Conservation (phyloP, 2,113 vertebrate species). For the Channa maculata region DNA sequence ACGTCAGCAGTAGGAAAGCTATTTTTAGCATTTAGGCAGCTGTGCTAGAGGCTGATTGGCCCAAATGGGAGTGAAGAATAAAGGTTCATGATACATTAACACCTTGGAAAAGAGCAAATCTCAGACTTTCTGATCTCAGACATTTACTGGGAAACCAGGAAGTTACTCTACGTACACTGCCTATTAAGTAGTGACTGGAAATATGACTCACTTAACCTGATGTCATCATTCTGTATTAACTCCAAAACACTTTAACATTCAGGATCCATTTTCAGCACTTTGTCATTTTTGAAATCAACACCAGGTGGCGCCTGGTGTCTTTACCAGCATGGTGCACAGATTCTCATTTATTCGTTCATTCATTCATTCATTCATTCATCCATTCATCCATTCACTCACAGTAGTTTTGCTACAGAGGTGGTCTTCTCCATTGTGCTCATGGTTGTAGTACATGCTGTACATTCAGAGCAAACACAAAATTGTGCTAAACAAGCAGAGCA, state of each 20-base stretch:
- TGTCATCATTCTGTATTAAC: background rate
- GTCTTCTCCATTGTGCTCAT: conserved; percentile 46
- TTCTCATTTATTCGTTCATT: conserved; percentile 50
- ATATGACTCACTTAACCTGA: background rate
- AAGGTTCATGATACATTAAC: conserved; percentile 51
- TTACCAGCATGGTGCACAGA: background rate
- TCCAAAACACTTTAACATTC: background rate
- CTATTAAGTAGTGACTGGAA: background rate
- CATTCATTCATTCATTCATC: conserved; percentile 56
- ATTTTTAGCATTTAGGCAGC: conserved; percentile 74
- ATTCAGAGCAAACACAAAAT: background rate
- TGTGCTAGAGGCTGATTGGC: conserved; percentile 61
- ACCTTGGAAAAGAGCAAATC: conserved; percentile 24
- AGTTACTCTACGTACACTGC: background rate
- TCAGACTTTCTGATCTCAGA: background rate
- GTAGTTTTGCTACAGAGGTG: conserved; percentile 47
- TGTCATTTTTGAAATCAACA: conserved; percentile 16
- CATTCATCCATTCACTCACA: conserved; percentile 53
- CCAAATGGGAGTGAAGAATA: conserved; percentile 46
- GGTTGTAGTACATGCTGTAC: conserved; percentile 36
- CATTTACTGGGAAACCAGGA: background rate
- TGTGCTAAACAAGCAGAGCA: background rate
- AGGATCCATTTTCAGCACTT: background rate
- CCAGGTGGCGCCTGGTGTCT: conserved; percentile 61
- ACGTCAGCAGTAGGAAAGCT: conserved; percentile 70